Conservation (phyloP, 2,797 vertebrate genomes). For the Acipenser transmontanus region DNA sequence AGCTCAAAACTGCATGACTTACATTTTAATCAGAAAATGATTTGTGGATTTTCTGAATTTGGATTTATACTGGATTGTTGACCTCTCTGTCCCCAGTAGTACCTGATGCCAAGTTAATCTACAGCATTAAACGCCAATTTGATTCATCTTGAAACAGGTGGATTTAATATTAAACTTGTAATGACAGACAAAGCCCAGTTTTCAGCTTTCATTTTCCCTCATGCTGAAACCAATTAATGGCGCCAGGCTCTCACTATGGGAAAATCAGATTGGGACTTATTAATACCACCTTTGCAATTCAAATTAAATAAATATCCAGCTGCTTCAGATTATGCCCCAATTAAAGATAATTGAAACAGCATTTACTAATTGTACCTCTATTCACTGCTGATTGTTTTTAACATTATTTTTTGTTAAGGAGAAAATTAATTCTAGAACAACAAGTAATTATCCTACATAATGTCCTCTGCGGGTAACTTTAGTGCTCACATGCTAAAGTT, state of each 20-base stretch:
- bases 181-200: neutral
- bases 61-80: too few species aligned
- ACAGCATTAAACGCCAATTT: neutral
- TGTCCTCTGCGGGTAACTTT: neutral
- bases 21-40: too few species aligned
- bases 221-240: conserved; percentile 3
- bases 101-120: too few species aligned
- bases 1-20: too few species aligned
- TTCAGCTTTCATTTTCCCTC: neutral
- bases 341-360: conserved; percentile 56
- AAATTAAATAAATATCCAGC: conserved; percentile 59
- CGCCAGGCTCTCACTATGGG: neutral
- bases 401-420: conserved; percentile 9
- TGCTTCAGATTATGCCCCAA: conserved; percentile 53
- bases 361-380: conserved; percentile 58
- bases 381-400: conserved; percentile 38
- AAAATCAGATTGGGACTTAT: conserved; percentile 27
- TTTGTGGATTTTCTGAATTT: too few species aligned
- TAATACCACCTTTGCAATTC: conserved; percentile 51
- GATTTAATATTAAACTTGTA: neutral
- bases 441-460: conserved; percentile 4
- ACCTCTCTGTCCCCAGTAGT: too few species aligned
- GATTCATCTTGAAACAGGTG: neutral
- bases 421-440: conserved; percentile 23
- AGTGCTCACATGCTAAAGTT: conserved; percentile 16